A percentile compares a stretch with the other conserved stretches of the same genome.
Conservation (phyloP, 2,113 vertebrate genomes). For the Phalacrocorax aristotelis region DNA sequence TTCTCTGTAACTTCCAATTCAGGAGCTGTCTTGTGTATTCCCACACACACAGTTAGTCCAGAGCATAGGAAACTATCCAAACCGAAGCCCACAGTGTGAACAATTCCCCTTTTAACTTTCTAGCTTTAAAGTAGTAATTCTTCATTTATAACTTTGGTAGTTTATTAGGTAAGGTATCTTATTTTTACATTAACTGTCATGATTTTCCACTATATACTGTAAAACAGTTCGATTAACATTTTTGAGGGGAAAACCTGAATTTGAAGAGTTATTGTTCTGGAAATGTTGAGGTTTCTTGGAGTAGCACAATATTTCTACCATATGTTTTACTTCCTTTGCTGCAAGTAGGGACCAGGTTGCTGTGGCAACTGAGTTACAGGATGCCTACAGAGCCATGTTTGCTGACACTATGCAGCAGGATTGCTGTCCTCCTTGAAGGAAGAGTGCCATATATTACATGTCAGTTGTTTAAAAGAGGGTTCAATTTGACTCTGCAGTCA, state of each 20-base stretch:
- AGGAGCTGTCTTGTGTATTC: not conserved
- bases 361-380: slow-evolving; percentile 38
- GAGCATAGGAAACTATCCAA: not conserved
- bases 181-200: not conserved
- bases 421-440: not conserved
- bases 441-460: not conserved
- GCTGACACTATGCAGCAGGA: not conserved
- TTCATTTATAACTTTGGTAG: not conserved
- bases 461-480: not conserved
- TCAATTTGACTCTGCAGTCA: not conserved
- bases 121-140: not conserved
- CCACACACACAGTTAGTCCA: not conserved
- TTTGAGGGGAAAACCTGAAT: not conserved
- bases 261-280: not conserved
- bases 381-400: not conserved
- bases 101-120: not conserved
- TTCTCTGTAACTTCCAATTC: not conserved
- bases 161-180: not conserved
- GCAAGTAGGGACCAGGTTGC: slow-evolving; percentile 36
- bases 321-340: slow-evolving; percentile 51
- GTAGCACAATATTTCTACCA: not conserved
- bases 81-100: not conserved
- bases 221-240: not conserved
- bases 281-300: slow-evolving; percentile 34
- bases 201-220: not conserved